A percentile compares a stretch with the other conserved stretches of the same genome.
Conservation (phyloP, 2,113 vertebrate genomes). For the Cyanocitta stelleri region DNA sequence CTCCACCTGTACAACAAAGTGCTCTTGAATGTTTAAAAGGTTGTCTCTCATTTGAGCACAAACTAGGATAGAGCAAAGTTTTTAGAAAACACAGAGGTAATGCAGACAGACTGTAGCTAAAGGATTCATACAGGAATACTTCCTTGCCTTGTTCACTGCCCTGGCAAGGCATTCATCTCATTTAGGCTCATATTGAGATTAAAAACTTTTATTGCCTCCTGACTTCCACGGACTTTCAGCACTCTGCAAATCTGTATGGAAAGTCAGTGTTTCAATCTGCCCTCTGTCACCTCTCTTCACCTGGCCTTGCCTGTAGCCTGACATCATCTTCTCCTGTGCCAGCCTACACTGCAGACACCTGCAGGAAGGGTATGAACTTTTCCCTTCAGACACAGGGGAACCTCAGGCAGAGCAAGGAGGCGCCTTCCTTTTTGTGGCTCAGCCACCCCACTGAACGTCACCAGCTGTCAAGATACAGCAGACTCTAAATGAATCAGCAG, state of each 20-base stretch:
- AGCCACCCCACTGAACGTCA: fast-evolving
- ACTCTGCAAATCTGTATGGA: background rate
- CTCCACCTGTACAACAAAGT: background rate
- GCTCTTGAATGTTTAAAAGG: background rate
- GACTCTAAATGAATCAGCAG: background rate
- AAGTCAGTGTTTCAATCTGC: background rate
- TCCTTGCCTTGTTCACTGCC: background rate
- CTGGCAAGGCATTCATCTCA: background rate
- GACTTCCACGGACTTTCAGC: background rate
- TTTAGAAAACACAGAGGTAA: background rate
- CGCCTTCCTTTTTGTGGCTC: background rate
- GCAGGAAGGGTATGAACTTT: background rate
- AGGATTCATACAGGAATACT: background rate
- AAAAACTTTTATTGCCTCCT: background rate
- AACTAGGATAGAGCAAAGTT: background rate
- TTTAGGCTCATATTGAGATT: background rate
- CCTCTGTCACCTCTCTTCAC: background rate
- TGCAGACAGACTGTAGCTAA: background rate
- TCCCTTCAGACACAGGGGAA: background rate
- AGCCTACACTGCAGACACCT: background rate
- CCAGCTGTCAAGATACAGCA: background rate
- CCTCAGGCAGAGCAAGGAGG: background rate
- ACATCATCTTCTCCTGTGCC: background rate
- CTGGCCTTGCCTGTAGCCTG: background rate
- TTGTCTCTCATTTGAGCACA: background rate